phyloP scores from a whole-genome alignment of 2,888 invertebrate species.

The Dryobota labecula region DNA sequence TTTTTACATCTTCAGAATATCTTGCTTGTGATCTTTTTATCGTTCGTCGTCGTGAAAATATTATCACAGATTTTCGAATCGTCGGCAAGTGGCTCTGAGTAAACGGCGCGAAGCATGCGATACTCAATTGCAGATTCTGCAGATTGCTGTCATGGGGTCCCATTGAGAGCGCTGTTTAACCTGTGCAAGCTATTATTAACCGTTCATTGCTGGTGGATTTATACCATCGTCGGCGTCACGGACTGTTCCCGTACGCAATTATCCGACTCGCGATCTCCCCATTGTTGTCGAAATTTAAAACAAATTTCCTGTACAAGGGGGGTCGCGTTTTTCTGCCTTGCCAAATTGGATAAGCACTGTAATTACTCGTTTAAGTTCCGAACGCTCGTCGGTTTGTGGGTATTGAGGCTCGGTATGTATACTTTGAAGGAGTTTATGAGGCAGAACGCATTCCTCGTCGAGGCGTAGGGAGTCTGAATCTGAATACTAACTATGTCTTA shows the following conservation, averaged over 20 bases:
- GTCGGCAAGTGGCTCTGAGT: slow-evolving; percentile 63
- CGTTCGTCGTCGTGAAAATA: slow-evolving; percentile 51
- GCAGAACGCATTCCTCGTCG: slow-evolving; percentile 74
- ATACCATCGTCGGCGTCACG: slow-evolving; percentile 84
- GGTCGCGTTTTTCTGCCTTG: slow-evolving; percentile 89
- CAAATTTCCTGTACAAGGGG: slow-evolving; percentile 89
- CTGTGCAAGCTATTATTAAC: slow-evolving; percentile 86
- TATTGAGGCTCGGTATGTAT: slow-evolving; percentile 72
- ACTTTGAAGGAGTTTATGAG: slow-evolving; percentile 80
- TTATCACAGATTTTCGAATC: slow-evolving; percentile 59
- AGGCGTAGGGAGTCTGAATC: slow-evolving; percentile 65
- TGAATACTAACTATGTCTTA: slow-evolving; percentile 67
- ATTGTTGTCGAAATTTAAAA: slow-evolving; percentile 91
- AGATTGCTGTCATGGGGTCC: slow-evolving; percentile 80
- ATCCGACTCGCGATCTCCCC: slow-evolving; percentile 87
- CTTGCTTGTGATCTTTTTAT: slow-evolving; percentile 68
- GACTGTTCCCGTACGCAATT: slow-evolving; percentile 86
- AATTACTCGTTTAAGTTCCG: slow-evolving; percentile 87
- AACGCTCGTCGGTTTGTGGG: slow-evolving; percentile 80
- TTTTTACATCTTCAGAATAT: slow-evolving; percentile 76
- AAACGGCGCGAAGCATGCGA: slow-evolving; percentile 80
- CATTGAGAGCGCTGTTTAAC: slow-evolving; percentile 82
- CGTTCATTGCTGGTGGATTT: slow-evolving; percentile 86
- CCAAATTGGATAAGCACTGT: slow-evolving; percentile 90
- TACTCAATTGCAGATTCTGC: slow-evolving; percentile 82